Conservation (phyloP, 1,140 invertebrate species). For the Aphelenchoides besseyi region DNA sequence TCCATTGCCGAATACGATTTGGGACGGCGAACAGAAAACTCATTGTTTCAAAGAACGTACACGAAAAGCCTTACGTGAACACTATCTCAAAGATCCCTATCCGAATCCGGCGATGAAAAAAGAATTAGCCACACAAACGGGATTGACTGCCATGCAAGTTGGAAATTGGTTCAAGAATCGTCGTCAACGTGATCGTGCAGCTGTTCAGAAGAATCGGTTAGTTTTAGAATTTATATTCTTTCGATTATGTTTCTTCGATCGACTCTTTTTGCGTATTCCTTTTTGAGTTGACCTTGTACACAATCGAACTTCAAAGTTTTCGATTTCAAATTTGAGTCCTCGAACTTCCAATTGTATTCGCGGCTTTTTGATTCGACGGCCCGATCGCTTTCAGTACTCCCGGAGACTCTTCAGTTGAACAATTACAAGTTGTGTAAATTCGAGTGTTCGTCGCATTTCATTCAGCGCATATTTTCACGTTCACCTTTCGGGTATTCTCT, state of each 20-base stretch:
- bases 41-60: conserved; percentile 99
- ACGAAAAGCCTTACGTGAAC: conserved; percentile 85
- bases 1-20: conserved; percentile 88
- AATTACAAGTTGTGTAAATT: neutral
- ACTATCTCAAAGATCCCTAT: conserved; percentile 98
- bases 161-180: conserved; percentile 98
- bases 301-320: neutral
- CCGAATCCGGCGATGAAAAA: conserved; percentile 97
- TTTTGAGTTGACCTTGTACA: neutral
- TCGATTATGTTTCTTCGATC: neutral
- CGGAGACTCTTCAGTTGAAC: neutral
- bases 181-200: conserved; percentile 91
- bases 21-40: conserved; percentile 99
- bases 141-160: conserved; percentile 95
- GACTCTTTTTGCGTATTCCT: conserved; percentile 8
- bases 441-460: neutral
- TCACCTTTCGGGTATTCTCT: neutral
- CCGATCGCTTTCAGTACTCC: neutral
- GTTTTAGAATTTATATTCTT: conserved; percentile 26
- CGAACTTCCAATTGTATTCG: conserved; percentile 12
- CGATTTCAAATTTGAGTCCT: neutral
- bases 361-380: neutral
- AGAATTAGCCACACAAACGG: conserved; percentile 92
- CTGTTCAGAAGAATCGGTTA: conserved; percentile 92
- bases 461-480: neutral